phyloP scores from a whole-genome alignment of 1,140 invertebrate species.

The Daktulosphaira vitifoliae region DNA sequence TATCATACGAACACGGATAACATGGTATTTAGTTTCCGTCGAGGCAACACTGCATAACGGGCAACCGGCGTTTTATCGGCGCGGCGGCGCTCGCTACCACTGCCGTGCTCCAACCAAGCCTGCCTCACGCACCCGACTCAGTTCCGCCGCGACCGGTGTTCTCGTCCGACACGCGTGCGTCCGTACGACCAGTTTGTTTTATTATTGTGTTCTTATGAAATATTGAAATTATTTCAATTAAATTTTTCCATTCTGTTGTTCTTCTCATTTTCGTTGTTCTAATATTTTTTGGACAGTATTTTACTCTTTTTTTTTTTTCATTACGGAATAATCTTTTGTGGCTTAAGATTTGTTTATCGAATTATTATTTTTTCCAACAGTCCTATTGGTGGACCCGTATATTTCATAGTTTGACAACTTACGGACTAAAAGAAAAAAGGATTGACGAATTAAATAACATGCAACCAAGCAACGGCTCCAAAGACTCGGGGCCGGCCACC shows the following conservation, averaged over 20 bases:
- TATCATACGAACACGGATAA: too few relatives aligned
- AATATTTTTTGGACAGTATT: too few relatives aligned
- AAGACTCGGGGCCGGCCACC: conserved; percentile 11
- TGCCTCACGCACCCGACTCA: conserved; percentile 20
- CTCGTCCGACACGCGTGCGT: conserved; percentile 1
- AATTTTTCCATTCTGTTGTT: too few relatives aligned
- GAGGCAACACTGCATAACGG: neutral
- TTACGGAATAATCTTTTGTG: too few relatives aligned
- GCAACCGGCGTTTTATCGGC: conserved; percentile 19
- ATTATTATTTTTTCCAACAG: too few relatives aligned
- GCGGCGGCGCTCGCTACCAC: neutral
- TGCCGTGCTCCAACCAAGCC: neutral
- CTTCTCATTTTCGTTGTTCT: too few relatives aligned
- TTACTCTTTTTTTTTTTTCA: too few relatives aligned
- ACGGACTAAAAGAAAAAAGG: neutral
- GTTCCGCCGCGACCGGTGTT: conserved; percentile 30
- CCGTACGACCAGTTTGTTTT: neutral
- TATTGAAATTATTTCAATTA: too few relatives aligned
- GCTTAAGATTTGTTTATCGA: too few relatives aligned
- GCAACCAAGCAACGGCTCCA: conserved; percentile 21
- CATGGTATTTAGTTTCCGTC: neutral
- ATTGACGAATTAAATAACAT: neutral
- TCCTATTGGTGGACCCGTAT: too few relatives aligned
- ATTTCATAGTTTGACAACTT: too few relatives aligned
- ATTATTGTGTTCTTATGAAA: too few relatives aligned